These are phyloP conservation scores for Eremobia ochroleuca DNA, from an alignment of 2,888 invertebrate species.

Conservation along the genomic window DNA sequence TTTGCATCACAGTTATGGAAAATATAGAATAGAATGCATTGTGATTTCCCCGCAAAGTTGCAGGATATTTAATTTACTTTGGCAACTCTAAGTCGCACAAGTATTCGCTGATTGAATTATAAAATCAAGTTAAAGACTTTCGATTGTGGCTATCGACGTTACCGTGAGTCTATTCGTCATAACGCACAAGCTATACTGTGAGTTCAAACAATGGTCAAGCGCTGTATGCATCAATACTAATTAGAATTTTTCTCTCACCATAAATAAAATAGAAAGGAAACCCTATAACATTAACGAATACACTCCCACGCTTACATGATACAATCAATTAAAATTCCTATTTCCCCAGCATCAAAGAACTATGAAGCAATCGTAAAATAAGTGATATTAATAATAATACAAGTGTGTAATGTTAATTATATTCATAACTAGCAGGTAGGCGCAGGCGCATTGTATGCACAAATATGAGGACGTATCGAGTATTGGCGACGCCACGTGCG, in stretches of 20 bases:
- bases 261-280: constrained; percentile 6
- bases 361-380: constrained; percentile 7
- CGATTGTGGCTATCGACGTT: not conserved
- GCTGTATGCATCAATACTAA: not conserved
- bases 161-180: not conserved
- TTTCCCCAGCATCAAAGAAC: constrained; percentile 8
- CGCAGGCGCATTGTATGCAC: constrained; percentile 44
- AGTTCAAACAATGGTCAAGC: constrained; percentile 15
- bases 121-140: not conserved
- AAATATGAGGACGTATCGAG: constrained; percentile 21
- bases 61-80: not conserved
- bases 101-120: not conserved
- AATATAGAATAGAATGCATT: not conserved
- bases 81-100: not conserved
- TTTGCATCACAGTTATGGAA: not conserved
- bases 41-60: not conserved
- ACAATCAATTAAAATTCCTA: constrained; percentile 5
- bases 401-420: constrained; percentile 31
- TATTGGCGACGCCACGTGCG: constrained; percentile 25
- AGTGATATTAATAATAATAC: constrained; percentile 13
- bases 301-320: constrained; percentile 12
- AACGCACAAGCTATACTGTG: not conserved
- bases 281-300: constrained; percentile 3
- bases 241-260: constrained; percentile 12
- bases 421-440: constrained; percentile 27